Evolutionary conservation across 1,140 invertebrate species (phyloP).

Genomic region (Drosophila ironensis): DNA sequence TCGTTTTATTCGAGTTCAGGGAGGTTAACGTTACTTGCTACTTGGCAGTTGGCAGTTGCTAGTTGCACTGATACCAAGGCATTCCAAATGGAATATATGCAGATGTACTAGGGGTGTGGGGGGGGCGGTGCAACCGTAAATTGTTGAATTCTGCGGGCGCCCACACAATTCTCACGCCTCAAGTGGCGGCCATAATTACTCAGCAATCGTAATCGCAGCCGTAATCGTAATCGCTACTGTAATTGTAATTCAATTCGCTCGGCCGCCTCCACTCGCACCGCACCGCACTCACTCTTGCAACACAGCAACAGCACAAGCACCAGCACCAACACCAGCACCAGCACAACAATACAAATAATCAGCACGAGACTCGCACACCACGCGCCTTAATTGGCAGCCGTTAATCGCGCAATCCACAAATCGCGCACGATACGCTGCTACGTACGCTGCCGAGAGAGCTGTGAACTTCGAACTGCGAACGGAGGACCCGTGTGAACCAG

Average conservation of each 20-base stretch:
- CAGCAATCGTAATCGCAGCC: slow-evolving; percentile 30
- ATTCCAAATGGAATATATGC: slow-evolving; percentile 25
- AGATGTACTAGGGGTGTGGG: not conserved
- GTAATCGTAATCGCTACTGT: slow-evolving; percentile 43
- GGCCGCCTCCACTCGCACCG: slow-evolving; percentile 26
- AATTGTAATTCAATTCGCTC: slow-evolving; percentile 77
- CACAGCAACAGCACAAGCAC: not conserved
- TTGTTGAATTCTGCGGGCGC: slow-evolving; percentile 62
- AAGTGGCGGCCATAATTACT: slow-evolving; percentile 70
- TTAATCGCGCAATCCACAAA: slow-evolving; percentile 43
- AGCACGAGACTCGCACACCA: slow-evolving; percentile 34
- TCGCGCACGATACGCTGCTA: slow-evolving; percentile 5
- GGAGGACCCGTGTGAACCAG: slow-evolving; percentile 1
- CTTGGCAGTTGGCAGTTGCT: not conserved
- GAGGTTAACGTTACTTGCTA: slow-evolving; percentile 32
- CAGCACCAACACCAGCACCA: not conserved
- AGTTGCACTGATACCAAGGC: slow-evolving; percentile 34
- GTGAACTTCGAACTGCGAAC: slow-evolving; percentile 1
- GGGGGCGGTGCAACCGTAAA: not conserved
- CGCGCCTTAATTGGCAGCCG: slow-evolving; percentile 44
- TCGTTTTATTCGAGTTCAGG: slow-evolving; percentile 42
- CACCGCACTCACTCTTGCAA: not conserved
- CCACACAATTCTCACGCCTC: slow-evolving; percentile 56
- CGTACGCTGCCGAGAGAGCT: slow-evolving; percentile 11
- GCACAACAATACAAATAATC: slow-evolving; percentile 18